A percentile compares a stretch with the other conserved stretches of the same genome.
Evolutionary conservation across 2,888 invertebrate genomes (phyloP).

Genomic region (Mechanitis messenoides): DNA sequence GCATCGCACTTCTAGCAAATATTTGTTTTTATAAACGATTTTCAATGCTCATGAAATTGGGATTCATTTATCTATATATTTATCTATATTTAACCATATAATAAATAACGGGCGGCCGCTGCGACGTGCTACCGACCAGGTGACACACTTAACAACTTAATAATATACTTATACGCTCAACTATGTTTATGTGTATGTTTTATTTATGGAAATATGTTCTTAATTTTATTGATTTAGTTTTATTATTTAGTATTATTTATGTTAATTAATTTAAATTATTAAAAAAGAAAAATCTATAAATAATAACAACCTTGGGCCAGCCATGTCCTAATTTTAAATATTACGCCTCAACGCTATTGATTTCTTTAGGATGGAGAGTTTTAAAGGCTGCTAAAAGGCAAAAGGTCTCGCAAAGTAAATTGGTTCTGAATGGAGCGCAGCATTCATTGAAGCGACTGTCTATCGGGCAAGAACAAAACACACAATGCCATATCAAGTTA

Average conservation of each 20-base stretch:
- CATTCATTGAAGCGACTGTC: conserved; percentile 29
- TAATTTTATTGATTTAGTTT: too few species aligned
- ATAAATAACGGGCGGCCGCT: too few species aligned
- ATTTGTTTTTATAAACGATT: not conserved
- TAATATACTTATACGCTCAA: too few species aligned
- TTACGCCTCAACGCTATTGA: not conserved
- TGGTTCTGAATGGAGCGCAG: conserved; percentile 24
- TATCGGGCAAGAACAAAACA: conserved; percentile 19
- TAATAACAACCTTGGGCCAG: not conserved
- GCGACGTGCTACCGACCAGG: not conserved
- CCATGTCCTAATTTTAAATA: not conserved
- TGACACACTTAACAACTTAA: not conserved
- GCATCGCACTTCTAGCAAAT: too few species aligned
- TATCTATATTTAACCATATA: too few species aligned
- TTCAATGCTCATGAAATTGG: too few species aligned
- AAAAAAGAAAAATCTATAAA: not conserved
- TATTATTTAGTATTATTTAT: too few species aligned
- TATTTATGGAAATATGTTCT: too few species aligned
- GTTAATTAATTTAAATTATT: too few species aligned
- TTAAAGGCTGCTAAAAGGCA: conserved; percentile 8
- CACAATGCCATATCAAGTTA: conserved; percentile 43
- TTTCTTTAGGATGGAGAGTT: not conserved
- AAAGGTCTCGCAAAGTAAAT: conserved; percentile 14
- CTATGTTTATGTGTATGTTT: too few species aligned
- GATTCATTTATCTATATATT: too few species aligned